Conservation (phyloP, 2,888 invertebrate species). For the Eutolmus rufibarbis region DNA sequence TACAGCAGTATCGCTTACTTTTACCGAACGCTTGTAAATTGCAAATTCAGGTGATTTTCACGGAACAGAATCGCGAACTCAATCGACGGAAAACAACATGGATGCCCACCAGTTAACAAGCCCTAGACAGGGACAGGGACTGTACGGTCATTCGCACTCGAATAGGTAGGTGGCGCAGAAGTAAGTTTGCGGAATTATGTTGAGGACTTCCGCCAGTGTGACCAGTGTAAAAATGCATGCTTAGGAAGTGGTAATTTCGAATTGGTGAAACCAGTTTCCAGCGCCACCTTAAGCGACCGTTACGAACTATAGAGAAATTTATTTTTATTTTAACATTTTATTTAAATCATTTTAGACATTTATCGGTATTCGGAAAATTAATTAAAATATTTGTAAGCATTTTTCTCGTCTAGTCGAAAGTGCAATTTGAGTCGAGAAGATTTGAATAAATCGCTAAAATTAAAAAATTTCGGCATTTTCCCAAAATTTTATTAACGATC, state of each 20-base stretch:
- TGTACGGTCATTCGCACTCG: background rate
- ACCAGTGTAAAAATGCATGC: background rate
- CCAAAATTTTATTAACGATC: too few species aligned
- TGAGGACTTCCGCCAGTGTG: background rate
- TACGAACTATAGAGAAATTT: background rate
- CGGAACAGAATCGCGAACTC: background rate
- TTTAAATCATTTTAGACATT: background rate
- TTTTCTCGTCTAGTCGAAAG: too few species aligned
- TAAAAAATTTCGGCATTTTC: too few species aligned
- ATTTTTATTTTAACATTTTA: background rate
- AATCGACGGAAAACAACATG: background rate
- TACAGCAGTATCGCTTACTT: background rate
- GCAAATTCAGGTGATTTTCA: background rate
- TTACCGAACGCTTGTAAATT: background rate
- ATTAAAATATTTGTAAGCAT: too few species aligned
- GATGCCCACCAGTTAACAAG: background rate
- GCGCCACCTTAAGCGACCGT: background rate
- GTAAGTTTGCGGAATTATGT: background rate
- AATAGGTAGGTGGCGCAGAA: background rate
- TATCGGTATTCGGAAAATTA: too few species aligned
- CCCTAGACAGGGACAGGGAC: background rate
- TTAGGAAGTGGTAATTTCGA: background rate
- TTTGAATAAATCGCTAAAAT: too few species aligned
- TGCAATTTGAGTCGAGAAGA: too few species aligned
- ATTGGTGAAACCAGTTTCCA: background rate